phyloP scores from a whole-genome alignment of 2,797 vertebrate genomes.

The Fringilla coelebs region DNA sequence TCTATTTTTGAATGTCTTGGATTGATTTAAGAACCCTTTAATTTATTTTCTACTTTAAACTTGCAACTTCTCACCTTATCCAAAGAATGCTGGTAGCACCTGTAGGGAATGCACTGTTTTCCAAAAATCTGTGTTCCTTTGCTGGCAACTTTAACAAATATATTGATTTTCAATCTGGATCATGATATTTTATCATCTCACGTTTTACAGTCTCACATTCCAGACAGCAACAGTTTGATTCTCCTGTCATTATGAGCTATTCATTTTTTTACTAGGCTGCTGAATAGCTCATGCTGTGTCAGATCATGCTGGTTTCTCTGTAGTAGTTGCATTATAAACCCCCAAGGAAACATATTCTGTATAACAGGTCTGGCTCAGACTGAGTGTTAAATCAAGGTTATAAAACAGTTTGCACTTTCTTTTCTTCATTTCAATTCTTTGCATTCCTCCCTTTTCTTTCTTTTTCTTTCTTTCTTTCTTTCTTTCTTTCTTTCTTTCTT shows the following conservation, averaged over 20 bases:
- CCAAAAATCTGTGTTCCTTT: background rate
- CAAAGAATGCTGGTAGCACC: background rate
- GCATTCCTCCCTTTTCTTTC: rapidly evolving
- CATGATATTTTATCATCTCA: background rate
- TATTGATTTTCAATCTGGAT: constrained; percentile 38
- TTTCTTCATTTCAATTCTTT: background rate
- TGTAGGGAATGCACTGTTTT: background rate
- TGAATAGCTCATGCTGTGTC: constrained; percentile 47
- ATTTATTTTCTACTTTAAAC: constrained; percentile 43
- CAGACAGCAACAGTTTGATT: constrained; percentile 40
- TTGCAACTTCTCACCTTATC: background rate
- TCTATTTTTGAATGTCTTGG: background rate
- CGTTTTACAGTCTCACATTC: constrained; percentile 44
- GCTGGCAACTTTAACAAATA: constrained; percentile 25
- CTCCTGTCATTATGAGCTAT: constrained; percentile 3
- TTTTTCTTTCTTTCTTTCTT: too few species aligned
- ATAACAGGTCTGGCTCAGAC: constrained; percentile 38
- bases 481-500: rapidly evolving
- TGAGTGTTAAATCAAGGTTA: constrained; percentile 34
- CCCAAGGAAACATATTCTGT: constrained; percentile 45
- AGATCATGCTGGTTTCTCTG: constrained; percentile 41
- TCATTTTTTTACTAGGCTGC: constrained; percentile 41
- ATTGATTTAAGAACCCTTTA: background rate
- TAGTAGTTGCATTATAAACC: constrained; percentile 42
- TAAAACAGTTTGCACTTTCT: background rate